Base-by-base conservation (phyloP, 2,797 vertebrate species). In the Distichodus sexfasciatus region DNA sequence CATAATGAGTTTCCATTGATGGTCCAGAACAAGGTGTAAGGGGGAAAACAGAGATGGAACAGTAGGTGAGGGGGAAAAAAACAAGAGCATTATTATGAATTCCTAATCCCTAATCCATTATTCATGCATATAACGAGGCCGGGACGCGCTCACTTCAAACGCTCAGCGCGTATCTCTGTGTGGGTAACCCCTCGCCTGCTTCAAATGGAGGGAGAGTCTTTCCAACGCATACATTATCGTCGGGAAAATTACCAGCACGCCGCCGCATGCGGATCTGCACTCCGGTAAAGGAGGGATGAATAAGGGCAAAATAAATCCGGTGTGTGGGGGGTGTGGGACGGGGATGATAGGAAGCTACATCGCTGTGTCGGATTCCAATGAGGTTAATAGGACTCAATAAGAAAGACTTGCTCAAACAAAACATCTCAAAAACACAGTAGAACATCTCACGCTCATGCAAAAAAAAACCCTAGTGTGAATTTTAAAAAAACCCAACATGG, bases 51-150 rank as follows among this genome's bases (percentile, higher is more conserved):
- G 43, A 71, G 38, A 33, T 3, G 44, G 35, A 7, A 44, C 65
- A 51, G 53, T 44, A 65, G 57, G 61, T 65, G 76, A 81, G 67
- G 77, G 71, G 70, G 74, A 76, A 79, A 81, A 76, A 76, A 79
- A 81, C 72, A 72, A 76, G 60, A 74, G 64, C 62, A 65, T 81
- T 77, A 65, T 81, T 77, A 75, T 77, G 70, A 81, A 77, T 76
- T 66, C 55, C 64, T 66, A 74, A 76, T 76, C 67, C 65, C 59
- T 69, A 53, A 71, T 81, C 70, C 75, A 74, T 79, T 74, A 79
- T 79, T 81, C 75, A 79, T 79, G 69, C 62, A 28, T 68, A 58
- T 79, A 76, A 79, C 71, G 69, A 73, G 61, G 62, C 61, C 12
- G 43, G 47, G 60, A 59, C 35, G 76, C 64, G 50, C 59, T 74